Conservation (phyloP, 2,888 invertebrate genomes). For the Ophion ventricosus region DNA sequence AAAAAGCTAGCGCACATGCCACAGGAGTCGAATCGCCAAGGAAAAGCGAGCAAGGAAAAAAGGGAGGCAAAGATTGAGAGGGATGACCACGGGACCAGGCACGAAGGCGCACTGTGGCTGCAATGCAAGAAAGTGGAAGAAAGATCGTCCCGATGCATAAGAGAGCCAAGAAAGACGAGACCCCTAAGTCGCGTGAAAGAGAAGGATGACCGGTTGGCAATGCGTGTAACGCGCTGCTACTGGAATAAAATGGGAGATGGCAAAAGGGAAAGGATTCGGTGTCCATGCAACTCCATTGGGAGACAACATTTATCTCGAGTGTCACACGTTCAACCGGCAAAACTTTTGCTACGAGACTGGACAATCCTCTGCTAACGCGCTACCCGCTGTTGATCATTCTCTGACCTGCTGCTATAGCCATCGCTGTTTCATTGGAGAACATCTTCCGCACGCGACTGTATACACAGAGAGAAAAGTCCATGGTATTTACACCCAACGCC, state of each 20-base stretch:
- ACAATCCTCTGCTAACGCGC: conserved; percentile 37
- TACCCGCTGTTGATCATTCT: conserved; percentile 42
- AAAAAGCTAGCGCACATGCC: conserved; percentile 23
- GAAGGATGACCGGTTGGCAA: conserved; percentile 40
- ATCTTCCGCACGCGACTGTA: conserved; percentile 52
- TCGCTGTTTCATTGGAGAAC: conserved; percentile 41
- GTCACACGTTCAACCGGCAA: conserved; percentile 77
- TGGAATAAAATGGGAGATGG: conserved; percentile 25
- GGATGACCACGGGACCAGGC: conserved; percentile 7
- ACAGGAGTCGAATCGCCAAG: conserved; percentile 36
- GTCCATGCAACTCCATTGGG: conserved; percentile 53
- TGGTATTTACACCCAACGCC: too few species aligned
- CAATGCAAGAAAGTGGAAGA: conserved; percentile 39
- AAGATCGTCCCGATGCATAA: conserved; percentile 26
- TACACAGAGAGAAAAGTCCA: too few species aligned
- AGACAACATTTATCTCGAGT: conserved; percentile 78
- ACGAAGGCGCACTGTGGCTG: conserved; percentile 21
- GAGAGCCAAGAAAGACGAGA: conserved; percentile 30
- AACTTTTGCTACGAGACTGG: conserved; percentile 48
- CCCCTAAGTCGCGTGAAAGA: neutral
- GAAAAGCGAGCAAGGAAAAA: conserved; percentile 22
- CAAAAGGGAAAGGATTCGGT: conserved; percentile 27
- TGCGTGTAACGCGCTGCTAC: conserved; percentile 41
- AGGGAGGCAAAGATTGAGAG: conserved; percentile 23
- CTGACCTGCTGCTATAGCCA: conserved; percentile 6